Percentiles rank a stretch among this genome's conserved stretches.
These are phyloP conservation scores for Siderastrea radians DNA, from an alignment of 92 coral and sea anemone species.

Conservation along the genomic window DNA sequence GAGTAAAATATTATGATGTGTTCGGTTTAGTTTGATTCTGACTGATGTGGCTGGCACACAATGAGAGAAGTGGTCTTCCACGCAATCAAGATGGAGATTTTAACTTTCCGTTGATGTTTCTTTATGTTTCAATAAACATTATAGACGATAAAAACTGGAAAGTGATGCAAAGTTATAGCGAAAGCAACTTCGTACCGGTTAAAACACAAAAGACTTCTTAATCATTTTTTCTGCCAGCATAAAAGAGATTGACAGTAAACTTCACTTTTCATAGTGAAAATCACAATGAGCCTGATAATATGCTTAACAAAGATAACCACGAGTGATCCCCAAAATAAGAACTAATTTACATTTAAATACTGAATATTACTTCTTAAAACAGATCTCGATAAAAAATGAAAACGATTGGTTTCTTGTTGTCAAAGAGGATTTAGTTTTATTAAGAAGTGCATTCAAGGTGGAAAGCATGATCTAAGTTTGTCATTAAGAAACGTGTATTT, in stretches of 20 bases:
- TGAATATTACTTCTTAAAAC: slow-evolving; percentile 1
- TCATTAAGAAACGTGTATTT: neutral
- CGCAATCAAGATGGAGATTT: neutral
- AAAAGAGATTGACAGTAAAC: slow-evolving; percentile 6
- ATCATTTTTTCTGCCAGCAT: neutral
- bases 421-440: neutral
- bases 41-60: too few relatives aligned
- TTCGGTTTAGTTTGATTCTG: neutral
- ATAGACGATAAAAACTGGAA: neutral
- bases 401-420: neutral
- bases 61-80: neutral
- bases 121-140: neutral
- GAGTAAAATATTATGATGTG: neutral
- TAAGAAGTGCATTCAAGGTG: neutral
- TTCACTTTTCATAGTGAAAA: slow-evolving; percentile 10
- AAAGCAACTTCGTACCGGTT: neutral
- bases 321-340: slow-evolving; percentile 5
- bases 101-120: neutral
- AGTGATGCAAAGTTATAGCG: neutral
- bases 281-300: slow-evolving; percentile 16
- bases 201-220: neutral
- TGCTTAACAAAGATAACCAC: slow-evolving; percentile 22
- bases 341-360: slow-evolving; percentile 28
- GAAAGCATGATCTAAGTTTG: neutral
- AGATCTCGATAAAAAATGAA: neutral